Evolutionary conservation across 2,888 invertebrate genomes (phyloP).

Genomic region (Orthosia gothica): DNA sequence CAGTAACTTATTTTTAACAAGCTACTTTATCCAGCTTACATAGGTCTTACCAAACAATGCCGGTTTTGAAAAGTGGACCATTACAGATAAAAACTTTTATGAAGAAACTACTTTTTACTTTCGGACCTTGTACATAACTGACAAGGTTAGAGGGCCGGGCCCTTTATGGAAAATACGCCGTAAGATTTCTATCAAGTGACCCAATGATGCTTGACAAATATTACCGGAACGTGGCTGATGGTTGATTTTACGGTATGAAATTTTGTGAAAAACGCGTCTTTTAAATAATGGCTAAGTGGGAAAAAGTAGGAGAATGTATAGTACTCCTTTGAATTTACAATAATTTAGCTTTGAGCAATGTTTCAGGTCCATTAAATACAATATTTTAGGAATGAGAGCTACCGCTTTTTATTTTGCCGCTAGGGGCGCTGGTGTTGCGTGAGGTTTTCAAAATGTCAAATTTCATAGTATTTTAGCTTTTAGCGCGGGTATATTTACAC

Average conservation of each 20-base stretch:
- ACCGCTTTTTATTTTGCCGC: no score
- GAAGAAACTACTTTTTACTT: conserved; percentile 59
- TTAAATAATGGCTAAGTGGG: no score
- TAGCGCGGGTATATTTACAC: no score
- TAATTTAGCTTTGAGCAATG: no score
- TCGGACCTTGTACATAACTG: conserved; percentile 55
- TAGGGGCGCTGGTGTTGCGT: no score
- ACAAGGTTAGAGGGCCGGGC: conserved; percentile 48
- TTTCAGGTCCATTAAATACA: no score
- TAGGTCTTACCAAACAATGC: conserved; percentile 24
- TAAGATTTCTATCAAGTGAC: conserved; percentile 38
- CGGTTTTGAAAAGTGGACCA: conserved; percentile 55
- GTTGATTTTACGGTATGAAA: neutral
- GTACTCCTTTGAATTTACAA: no score
- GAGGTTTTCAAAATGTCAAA: no score
- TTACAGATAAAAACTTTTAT: conserved; percentile 35
- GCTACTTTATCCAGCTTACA: neutral
- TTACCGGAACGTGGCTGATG: neutral
- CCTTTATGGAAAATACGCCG: conserved; percentile 44
- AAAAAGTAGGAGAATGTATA: no score
- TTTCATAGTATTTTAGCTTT: no score
- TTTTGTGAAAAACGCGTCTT: neutral
- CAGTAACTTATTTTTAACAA: neutral
- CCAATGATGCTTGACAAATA: conserved; percentile 40
- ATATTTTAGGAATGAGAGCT: no score